Evolutionary conservation across 2,888 invertebrate genomes (phyloP).

Genomic region (Lasioglossum zephyrum): DNA sequence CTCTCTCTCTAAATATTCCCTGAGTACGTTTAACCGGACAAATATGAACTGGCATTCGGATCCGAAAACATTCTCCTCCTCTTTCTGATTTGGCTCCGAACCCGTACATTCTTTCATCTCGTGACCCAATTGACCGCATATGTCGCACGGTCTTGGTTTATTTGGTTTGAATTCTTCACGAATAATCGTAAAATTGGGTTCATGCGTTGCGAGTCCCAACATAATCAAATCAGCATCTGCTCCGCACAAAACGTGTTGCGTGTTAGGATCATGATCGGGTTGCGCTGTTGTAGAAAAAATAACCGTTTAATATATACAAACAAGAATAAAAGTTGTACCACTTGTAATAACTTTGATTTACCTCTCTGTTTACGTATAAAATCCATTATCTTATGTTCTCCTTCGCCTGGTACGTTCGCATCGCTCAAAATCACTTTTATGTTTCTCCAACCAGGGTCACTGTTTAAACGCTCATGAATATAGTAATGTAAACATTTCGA

Average conservation of each 20-base stretch:
- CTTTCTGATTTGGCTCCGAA: constrained; percentile 86
- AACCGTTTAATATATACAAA: neutral
- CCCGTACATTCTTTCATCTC: constrained; percentile 97
- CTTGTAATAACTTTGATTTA: constrained; percentile 75
- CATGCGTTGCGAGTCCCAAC: constrained; percentile 99
- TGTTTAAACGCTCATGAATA: constrained; percentile 95
- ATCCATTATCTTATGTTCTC: constrained; percentile 99
- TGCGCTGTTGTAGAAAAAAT: constrained; percentile 86
- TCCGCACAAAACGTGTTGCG: constrained; percentile 98
- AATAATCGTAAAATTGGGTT: constrained; percentile 99
- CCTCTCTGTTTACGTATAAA: constrained; percentile 97
- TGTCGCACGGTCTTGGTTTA: constrained; percentile 97
- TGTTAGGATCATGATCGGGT: constrained; percentile 98
- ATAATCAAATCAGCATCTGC: constrained; percentile 99
- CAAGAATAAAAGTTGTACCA: neutral
- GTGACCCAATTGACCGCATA: constrained; percentile 96
- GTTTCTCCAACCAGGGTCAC: constrained; percentile 96
- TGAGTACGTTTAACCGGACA: constrained; percentile 95
- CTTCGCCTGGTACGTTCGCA: constrained; percentile 99
- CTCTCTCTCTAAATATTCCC: constrained; percentile 97
- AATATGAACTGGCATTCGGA: constrained; percentile 95
- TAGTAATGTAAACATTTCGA: constrained; percentile 95
- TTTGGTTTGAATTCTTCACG: constrained; percentile 99
- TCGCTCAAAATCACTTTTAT: constrained; percentile 99
- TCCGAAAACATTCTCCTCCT: constrained; percentile 87